These are phyloP conservation scores for Atrichornis clamosus DNA, from an alignment of 2,113 vertebrate genomes.

Conservation along the genomic window DNA sequence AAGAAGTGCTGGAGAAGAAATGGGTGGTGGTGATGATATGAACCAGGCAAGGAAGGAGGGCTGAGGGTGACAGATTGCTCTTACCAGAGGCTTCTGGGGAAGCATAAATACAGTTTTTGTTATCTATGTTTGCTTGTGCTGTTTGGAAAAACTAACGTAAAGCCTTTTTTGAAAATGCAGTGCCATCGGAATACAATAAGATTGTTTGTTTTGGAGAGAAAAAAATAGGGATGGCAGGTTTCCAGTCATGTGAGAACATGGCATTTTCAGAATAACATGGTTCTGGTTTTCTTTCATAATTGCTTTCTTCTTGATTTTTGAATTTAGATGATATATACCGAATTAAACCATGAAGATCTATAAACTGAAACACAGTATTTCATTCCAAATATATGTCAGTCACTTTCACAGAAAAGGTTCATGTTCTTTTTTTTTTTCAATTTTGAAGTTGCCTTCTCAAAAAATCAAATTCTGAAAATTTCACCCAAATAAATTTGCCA, in stretches of 20 bases:
- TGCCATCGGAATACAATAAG: not conserved
- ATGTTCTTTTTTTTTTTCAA: not conserved
- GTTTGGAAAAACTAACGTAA: not conserved
- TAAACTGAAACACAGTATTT: not conserved
- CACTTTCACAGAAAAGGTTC: not conserved
- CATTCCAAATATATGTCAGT: not conserved
- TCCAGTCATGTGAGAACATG: not conserved
- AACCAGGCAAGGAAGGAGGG: not conserved
- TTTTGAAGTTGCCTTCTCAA: not conserved
- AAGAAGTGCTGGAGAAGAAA: not conserved
- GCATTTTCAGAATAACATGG: not conserved
- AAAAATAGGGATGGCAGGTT: not conserved
- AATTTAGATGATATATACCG: not conserved
- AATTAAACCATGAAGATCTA: not conserved
- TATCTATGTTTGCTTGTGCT: not conserved
- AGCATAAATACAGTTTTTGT: not conserved
- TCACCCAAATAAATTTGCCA: not conserved
- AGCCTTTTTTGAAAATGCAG: not conserved
- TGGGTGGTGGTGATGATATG: rapidly evolving
- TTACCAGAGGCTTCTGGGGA: not conserved
- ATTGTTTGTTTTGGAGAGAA: not conserved
- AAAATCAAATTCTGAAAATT: not conserved
- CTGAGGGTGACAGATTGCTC: not conserved
- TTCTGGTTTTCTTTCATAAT: not conserved
- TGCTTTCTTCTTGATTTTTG: not conserved